Percentiles rank a stretch among this genome's conserved stretches.
Conservation (phyloP, 2,888 invertebrate species). For the Drosophila robusta region DNA sequence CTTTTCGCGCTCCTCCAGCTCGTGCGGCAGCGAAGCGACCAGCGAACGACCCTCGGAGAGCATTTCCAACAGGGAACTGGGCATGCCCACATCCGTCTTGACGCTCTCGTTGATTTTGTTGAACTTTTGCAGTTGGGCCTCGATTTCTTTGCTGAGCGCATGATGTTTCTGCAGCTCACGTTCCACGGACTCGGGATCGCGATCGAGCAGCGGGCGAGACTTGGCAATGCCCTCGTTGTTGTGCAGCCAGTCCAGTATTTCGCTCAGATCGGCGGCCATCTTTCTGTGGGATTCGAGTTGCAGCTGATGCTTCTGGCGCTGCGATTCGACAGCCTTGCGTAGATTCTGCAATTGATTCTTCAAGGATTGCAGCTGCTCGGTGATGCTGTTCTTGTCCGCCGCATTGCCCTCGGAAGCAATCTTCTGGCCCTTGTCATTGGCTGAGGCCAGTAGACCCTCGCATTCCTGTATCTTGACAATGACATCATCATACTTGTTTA, state of each 20-base stretch:
- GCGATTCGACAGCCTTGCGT: conserved; percentile 92
- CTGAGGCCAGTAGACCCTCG: conserved; percentile 93
- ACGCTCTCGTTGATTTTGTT: conserved; percentile 90
- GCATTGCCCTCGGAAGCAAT: conserved; percentile 96
- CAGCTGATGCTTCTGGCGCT: conserved; percentile 94
- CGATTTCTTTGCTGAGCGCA: conserved; percentile 89
- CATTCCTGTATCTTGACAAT: conserved; percentile 95
- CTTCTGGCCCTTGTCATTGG: conserved; percentile 96
- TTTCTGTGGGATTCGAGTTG: conserved; percentile 95
- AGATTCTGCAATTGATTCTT: conserved; percentile 93
- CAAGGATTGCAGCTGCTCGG: conserved; percentile 93
- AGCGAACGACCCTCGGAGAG: conserved; percentile 93
- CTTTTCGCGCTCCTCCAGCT: conserved; percentile 92
- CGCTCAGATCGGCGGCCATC: conserved; percentile 92
- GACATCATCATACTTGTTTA: conserved; percentile 93
- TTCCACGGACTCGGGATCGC: conserved; percentile 92
- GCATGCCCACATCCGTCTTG: conserved; percentile 91
- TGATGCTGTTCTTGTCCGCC: conserved; percentile 94
- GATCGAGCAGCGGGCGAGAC: conserved; percentile 92
- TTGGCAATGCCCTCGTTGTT: conserved; percentile 92
- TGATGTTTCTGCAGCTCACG: conserved; percentile 92
- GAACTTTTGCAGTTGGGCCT: conserved; percentile 89
- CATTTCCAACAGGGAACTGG: conserved; percentile 92
- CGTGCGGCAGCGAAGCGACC: conserved; percentile 91
- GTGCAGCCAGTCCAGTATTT: conserved; percentile 93